Base-by-base conservation (phyloP, 1,140 invertebrate species). In the Onthophagus taurus region DNA sequence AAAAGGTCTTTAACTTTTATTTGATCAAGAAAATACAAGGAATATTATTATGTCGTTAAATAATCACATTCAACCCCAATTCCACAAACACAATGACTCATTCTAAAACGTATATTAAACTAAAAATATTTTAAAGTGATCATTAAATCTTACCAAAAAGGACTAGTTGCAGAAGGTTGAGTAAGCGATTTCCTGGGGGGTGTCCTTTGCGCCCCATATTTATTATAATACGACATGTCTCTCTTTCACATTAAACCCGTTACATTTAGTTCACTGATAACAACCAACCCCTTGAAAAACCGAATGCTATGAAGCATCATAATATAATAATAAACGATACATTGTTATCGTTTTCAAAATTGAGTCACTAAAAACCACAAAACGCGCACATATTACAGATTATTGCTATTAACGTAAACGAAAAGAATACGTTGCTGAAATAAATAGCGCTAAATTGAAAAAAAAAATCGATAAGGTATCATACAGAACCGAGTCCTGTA, bases 101-200 rank as follows among this genome's bases (percentile, higher is more conserved):
- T n/a, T n/a, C n/a, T n/a, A n/a, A n/a, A n/a, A n/a, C n/a, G n/a
- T n/a, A n/a, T n/a, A n/a, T n/a, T n/a, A n/a, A n/a, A n/a, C n/a
- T n/a, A n/a, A n/a, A n/a, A n/a, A n/a, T n/a, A n/a, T n/a, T n/a
- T n/a, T n/a, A n/a, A n/a, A n/a, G n/a, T n/a, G n/a, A n/a, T n/a
- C n/a, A n/a, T n/a, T n/a, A n/a, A n/a, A n/a, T n/a, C 48, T 47
- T 37, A 54, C 52, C 49, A 51, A 45, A 54, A 54, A 6, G 52
- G 52, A 45, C 50, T 52, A 11, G 42, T 54, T 31, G 52, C 47
- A 19, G 52, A 51, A n/a, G 52, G 52, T 33, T 47, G 31, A 33
- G 49, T 49, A 17, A 54, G 48, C 12, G 52, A 47, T 31, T 50
- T 47, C 26, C 47, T 37, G 6, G 49, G 49, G 11, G 52, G 47